Conservation (phyloP, 2,888 invertebrate species). For the Drosophila fulvimacula region DNA sequence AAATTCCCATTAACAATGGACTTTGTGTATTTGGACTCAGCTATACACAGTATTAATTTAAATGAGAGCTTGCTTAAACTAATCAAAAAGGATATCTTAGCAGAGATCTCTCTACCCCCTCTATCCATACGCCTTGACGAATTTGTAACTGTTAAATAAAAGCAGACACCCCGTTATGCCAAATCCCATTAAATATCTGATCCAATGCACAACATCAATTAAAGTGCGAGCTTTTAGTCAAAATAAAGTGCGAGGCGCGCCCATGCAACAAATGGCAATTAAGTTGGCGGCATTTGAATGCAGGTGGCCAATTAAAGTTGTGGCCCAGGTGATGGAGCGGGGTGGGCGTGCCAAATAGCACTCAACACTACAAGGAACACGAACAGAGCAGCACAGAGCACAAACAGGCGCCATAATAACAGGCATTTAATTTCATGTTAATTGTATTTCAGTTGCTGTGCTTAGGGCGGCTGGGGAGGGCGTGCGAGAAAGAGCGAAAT, state of each 20-base stretch:
- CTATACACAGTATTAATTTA: no score
- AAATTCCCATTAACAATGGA: no score
- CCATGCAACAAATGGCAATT: constrained; percentile 43
- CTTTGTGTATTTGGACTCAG: no score
- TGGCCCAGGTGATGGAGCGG: not conserved
- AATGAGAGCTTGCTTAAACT: no score
- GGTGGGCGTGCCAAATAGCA: constrained; percentile 13
- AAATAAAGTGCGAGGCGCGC: not conserved
- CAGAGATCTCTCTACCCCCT: not conserved
- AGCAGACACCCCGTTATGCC: not conserved
- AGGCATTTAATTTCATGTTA: constrained; percentile 75
- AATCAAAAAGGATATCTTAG: no score
- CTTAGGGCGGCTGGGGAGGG: not conserved
- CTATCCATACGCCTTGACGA: no score
- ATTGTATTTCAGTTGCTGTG: constrained; percentile 49
- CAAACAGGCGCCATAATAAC: constrained; percentile 56
- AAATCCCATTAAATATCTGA: not conserved
- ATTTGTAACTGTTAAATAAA: not conserved
- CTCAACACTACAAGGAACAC: constrained; percentile 20
- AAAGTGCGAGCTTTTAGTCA: not conserved
- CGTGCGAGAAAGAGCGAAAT: not conserved
- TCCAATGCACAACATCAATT: not conserved
- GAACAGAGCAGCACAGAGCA: constrained; percentile 18
- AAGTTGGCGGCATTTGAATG: constrained; percentile 19
- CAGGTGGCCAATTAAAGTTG: constrained; percentile 38